Percentiles rank a stretch among this genome's conserved stretches.
Conservation (phyloP, 2,797 vertebrate species). For the Lophura swinhoii region DNA sequence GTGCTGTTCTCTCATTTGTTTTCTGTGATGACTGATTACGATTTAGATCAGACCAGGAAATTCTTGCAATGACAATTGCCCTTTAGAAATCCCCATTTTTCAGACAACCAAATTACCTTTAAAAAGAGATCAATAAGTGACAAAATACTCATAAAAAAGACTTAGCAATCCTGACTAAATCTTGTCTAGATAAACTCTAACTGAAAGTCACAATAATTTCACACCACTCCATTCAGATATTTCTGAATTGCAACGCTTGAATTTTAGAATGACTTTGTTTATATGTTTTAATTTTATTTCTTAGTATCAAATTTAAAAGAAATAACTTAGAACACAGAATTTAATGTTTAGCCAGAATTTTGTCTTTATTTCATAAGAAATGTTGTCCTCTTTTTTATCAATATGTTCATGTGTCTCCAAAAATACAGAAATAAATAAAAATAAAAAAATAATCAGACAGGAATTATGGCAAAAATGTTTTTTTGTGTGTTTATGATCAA, state of each 20-base stretch:
- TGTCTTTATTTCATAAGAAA: background rate
- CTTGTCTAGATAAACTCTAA: conserved; percentile 15
- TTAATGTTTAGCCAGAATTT: background rate
- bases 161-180: conserved; percentile 18
- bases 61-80: conserved; percentile 34
- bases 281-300: background rate
- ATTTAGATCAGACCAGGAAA: conserved; percentile 26
- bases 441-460: background rate
- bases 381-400: background rate
- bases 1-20: background rate
- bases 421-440: background rate
- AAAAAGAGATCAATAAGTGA: background rate
- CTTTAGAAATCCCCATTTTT: conserved; percentile 38
- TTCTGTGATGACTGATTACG: background rate
- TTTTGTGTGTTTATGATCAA: background rate
- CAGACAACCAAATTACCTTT: conserved; percentile 19
- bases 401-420: background rate
- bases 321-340: background rate
- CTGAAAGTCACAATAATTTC: background rate
- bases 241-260: background rate
- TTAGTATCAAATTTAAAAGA: background rate
- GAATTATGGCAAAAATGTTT: background rate
- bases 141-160: background rate
- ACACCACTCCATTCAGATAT: background rate
- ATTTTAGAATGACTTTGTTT: background rate